Conservation (phyloP, 1,140 invertebrate species). For the Pachypeltis micranthus region DNA sequence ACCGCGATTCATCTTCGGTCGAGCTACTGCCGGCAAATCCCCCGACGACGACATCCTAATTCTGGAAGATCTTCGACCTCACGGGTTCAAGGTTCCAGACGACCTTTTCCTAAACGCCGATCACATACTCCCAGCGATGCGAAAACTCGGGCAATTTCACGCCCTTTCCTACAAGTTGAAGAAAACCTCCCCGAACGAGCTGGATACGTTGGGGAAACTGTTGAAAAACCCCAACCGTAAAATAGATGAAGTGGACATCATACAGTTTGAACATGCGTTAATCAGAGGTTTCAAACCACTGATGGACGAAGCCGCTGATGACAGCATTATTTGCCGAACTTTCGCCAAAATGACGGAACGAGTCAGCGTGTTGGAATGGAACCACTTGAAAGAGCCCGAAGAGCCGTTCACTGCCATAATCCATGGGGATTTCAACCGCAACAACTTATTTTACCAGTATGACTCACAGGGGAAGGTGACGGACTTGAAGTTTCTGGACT, state of each 20-base stretch:
- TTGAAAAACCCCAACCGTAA: background rate
- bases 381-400: background rate
- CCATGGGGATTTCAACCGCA: conserved; percentile 42
- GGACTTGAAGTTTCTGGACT: conserved; percentile 35
- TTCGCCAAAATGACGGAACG: background rate
- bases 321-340: background rate
- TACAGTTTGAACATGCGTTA: background rate
- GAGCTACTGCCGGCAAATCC: conserved; percentile 1
- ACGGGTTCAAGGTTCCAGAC: conserved; percentile 18
- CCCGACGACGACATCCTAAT: conserved; percentile 27
- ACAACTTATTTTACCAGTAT: conserved; percentile 40
- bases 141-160: conserved; percentile 35
- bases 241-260: too few relatives aligned
- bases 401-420: conserved; percentile 35
- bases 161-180: conserved; percentile 33
- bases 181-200: conserved; percentile 22
- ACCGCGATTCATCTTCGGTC: conserved; percentile 21
- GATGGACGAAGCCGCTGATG: background rate
- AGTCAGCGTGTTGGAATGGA: background rate
- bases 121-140: conserved; percentile 30
- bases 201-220: conserved; percentile 13
- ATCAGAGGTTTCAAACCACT: conserved; percentile 2
- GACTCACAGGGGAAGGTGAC: conserved; percentile 14
- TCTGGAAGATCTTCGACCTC: conserved; percentile 29
- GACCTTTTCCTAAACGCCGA: conserved; percentile 25